These are phyloP conservation scores for Grallaria varia DNA, from an alignment of 2,113 vertebrate genomes.

Conservation along the genomic window DNA sequence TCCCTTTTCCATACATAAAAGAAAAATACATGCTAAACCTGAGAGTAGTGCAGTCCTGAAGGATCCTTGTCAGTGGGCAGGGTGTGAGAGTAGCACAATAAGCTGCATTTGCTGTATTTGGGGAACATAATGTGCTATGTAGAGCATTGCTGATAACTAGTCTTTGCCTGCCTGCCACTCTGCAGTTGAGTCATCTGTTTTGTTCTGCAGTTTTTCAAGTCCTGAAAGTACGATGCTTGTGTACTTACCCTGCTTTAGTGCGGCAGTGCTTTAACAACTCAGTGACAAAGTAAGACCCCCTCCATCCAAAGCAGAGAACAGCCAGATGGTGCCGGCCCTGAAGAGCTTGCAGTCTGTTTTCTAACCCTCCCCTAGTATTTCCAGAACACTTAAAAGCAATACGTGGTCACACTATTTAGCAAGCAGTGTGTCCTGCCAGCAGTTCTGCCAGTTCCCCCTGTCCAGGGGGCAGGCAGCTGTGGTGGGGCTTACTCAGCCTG, in stretches of 20 bases:
- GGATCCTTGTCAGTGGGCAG: not conserved
- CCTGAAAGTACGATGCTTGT: not conserved
- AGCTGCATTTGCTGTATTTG: not conserved
- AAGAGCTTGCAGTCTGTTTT: not conserved
- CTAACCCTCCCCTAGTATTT: not conserved
- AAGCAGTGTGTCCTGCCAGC: not conserved
- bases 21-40: not conserved
- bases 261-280: not conserved
- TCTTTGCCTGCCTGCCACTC: not conserved
- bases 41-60: not conserved
- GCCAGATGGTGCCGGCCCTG: conserved; percentile 33
- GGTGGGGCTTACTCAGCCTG: not conserved
- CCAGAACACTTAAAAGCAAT: not conserved
- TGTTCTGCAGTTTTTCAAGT: not conserved
- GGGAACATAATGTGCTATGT: not conserved
- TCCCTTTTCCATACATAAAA: not conserved
- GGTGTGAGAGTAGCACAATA: not conserved
- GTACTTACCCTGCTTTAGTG: not conserved
- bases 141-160: not conserved
- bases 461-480: conserved; percentile 4
- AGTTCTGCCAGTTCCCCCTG: not conserved
- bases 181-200: not conserved
- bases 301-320: not conserved
- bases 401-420: not conserved
- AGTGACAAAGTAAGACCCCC: not conserved